A percentile compares a stretch with the other conserved stretches of the same genome.
phyloP scores from a whole-genome alignment of 2,113 vertebrate genomes.

The Otocyon megalotis region DNA sequence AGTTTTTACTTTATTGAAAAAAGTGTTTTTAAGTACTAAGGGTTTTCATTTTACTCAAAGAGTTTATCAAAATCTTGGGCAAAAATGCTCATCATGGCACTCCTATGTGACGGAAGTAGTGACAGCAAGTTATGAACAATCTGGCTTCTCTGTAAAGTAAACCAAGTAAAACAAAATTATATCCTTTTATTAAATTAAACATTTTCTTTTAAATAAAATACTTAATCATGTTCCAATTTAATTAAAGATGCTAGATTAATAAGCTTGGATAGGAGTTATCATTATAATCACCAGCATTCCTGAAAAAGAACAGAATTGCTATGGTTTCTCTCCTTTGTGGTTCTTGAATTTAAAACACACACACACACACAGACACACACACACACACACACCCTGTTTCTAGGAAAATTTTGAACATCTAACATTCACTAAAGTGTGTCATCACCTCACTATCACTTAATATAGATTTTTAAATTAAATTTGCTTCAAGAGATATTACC shows the following conservation, averaged over 20 bases:
- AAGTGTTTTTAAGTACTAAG: not conserved
- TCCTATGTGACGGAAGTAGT: not conserved
- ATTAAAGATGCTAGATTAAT: constrained; percentile 69
- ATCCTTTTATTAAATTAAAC: constrained; percentile 14
- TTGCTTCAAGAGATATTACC: constrained; percentile 70
- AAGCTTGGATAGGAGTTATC: not conserved
- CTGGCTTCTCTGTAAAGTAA: not conserved
- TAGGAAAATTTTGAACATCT: constrained; percentile 55
- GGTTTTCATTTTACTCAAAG: not conserved
- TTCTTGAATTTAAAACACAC: constrained; percentile 59
- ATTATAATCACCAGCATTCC: constrained; percentile 59
- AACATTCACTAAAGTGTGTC: constrained; percentile 44
- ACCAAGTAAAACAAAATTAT: constrained; percentile 25
- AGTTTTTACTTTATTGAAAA: not conserved
- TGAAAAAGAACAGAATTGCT: constrained; percentile 40
- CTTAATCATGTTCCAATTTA: constrained; percentile 55
- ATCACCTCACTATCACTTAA: constrained; percentile 56
- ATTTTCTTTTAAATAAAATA: constrained; percentile 63
- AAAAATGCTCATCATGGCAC: not conserved
- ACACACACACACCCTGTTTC: not conserved
- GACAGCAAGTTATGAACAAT: not conserved
- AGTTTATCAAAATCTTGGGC: constrained; percentile 27
- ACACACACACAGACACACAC: not conserved
- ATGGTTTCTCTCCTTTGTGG: not conserved
- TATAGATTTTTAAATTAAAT: constrained; percentile 77